Evolutionary conservation across 2,888 invertebrate species (phyloP), one percentile per base, ranked within the genome.

Genomic region (Baronia brevicornis): DNA sequence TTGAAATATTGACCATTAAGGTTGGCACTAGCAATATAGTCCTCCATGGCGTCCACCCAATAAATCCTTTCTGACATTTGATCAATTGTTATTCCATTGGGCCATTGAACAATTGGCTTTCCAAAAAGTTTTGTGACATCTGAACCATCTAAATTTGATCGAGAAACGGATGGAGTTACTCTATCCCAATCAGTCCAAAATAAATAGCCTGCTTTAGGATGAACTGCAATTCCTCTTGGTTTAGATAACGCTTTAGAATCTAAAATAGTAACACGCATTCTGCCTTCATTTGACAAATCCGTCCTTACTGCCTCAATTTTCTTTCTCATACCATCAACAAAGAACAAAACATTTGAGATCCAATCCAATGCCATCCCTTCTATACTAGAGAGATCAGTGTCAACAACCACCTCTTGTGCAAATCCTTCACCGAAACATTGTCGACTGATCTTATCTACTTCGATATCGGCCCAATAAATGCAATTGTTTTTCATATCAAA

Each of bases 181-280:
- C 87, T 85, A 3, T 93, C 91, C 95, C 95, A 95, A 60, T 96
- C 96, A 0, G 95, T 94, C 93, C 95, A 95, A 63, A 93, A 96
- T 65, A 87, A 41, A 47, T 89, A 91, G 34, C 95, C 95, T 28
- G 89, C 88, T 55, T 86, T 86, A 0, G 96, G 95, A 74, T 96
- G 95, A 0, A 96, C 88, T 0, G 92, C 92, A 31, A 96, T 92
- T 4, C 94, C 92, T 39, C 93, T 77, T 0, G 95, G 95, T 48
- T 91, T 91, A 4, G 88, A 88, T 28, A 95, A 61, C 21, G 85
- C 73, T 5, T 86, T 87, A 0, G 87, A 82, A 17, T 89, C 89
- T 14, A 96, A 73, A 46, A 97, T 90, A 0, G 92, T 92, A 23
- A 89, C 86, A 28, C 96, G 78, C 90, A 93, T 92, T 52, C 91